Conservation (phyloP, 2,888 invertebrate genomes). For the Drosophila atroscutellata region DNA sequence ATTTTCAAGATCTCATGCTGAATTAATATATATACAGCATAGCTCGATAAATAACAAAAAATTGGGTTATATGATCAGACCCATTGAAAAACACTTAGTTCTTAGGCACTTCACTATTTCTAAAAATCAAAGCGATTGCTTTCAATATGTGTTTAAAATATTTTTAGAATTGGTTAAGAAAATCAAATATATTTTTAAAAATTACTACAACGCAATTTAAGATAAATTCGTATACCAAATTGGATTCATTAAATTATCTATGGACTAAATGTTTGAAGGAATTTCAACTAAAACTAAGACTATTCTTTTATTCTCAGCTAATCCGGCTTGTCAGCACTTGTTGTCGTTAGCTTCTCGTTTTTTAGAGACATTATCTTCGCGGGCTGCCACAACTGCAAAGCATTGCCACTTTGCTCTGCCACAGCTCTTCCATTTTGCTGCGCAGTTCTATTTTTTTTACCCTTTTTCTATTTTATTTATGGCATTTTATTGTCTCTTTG, state of each 20-base stretch:
- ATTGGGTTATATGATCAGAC: neutral
- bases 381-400: conserved; percentile 21
- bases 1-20: neutral
- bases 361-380: conserved; percentile 26
- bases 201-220: accelerated
- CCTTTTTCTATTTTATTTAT: conserved; percentile 21
- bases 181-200: neutral
- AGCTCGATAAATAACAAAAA: conserved; percentile 18
- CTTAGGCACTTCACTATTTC: neutral
- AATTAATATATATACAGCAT: neutral
- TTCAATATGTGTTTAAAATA: neutral
- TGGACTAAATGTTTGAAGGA: neutral
- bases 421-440: conserved; percentile 25
- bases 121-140: neutral
- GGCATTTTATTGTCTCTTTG: conserved; percentile 58
- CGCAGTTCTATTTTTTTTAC: conserved; percentile 10
- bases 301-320: conserved; percentile 2
- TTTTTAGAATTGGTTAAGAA: neutral
- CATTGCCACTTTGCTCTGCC: conserved; percentile 42
- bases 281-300: neutral
- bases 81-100: too few species aligned
- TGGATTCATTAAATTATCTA: neutral
- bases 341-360: neutral
- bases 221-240: neutral
- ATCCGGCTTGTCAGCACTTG: conserved; percentile 6